Base-by-base conservation (phyloP, 2,113 vertebrate species). In the Alethe diademata region DNA sequence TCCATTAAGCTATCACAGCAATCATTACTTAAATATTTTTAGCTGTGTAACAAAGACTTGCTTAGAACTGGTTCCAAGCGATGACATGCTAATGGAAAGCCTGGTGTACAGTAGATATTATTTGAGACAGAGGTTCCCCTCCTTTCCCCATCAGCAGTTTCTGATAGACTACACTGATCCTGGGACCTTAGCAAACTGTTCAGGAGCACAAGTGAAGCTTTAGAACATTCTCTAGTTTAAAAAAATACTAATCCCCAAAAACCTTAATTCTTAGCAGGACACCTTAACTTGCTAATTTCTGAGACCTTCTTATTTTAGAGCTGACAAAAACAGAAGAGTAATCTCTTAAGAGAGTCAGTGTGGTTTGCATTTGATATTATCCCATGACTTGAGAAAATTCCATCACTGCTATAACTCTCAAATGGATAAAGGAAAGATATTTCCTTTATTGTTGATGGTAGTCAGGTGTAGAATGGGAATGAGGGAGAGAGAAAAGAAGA, bases 71-170 rank as follows among this genome's bases (percentile, higher is more conserved):
- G 60, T 83, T 96, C 92, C 94, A 94, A 83, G 67, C 47, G 88
- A 90, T 92, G 94, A 95, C 94, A 97, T 66, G 56, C 45, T 90
- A 95, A 94, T 88, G 29, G 74, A 73, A 90, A 93, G 36, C n/a
- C 88, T 58, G 88, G 74, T 86, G 78, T 90, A 47, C 50, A 53
- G 71, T 67, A 79, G 67, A 62, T 16, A 66, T 47, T 89, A 66
- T 91, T 33, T 62, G 84, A 80, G 33, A 36, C 58, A 90, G 78
- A 85, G 24, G 18, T 73, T 93, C 10, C 42, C 13, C 18, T 93
- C 53, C 56, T 58, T 86, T 42, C 43, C 48, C 60, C 64, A 90
- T 66, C 78, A 90, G 72, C 60, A 67, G 43, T 88, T 90, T 90
- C 56, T 86, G 56, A 81, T 40, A 61, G 70, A 73, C 25, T 70